Percentiles rank a stretch among this genome's conserved stretches.
phyloP scores from a whole-genome alignment of 2,113 vertebrate genomes.

The Amblyornis subalaris region DNA sequence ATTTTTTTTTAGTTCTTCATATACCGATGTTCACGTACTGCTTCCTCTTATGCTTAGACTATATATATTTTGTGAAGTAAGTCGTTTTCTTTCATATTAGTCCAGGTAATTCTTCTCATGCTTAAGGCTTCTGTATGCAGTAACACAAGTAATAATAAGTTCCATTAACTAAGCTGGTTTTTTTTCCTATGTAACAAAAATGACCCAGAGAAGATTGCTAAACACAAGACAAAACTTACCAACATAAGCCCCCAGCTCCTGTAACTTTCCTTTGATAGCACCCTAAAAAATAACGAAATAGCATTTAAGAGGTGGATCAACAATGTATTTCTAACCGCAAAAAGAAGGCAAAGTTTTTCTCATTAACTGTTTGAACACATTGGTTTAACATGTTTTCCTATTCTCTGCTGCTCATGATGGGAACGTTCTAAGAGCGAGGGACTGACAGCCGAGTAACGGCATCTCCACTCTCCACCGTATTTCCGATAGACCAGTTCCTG shows the following conservation, averaged over 20 bases:
- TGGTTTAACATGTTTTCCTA: not conserved
- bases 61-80: not conserved
- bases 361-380: fast-evolving
- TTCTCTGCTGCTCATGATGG: fast-evolving
- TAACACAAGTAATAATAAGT: not conserved
- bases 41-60: not conserved
- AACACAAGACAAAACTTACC: slow-evolving; percentile 77
- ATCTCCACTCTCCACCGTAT: fast-evolving
- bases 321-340: not conserved
- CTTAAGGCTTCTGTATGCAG: not conserved
- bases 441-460: not conserved
- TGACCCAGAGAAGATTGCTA: not conserved
- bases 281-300: slow-evolving; percentile 73
- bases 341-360: not conserved
- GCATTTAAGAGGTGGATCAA: not conserved
- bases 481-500: not conserved
- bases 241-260: slow-evolving; percentile 94
- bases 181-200: not conserved
- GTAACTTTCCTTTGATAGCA: slow-evolving; percentile 95
- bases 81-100: not conserved
- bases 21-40: fast-evolving
- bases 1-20: not conserved
- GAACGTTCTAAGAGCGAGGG: not conserved
- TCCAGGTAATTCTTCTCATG: not conserved
- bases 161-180: not conserved